A percentile compares a stretch with the other conserved stretches of the same genome.
Conservation (phyloP, 2,888 invertebrate species). For the Drosophila kambysellisi region DNA sequence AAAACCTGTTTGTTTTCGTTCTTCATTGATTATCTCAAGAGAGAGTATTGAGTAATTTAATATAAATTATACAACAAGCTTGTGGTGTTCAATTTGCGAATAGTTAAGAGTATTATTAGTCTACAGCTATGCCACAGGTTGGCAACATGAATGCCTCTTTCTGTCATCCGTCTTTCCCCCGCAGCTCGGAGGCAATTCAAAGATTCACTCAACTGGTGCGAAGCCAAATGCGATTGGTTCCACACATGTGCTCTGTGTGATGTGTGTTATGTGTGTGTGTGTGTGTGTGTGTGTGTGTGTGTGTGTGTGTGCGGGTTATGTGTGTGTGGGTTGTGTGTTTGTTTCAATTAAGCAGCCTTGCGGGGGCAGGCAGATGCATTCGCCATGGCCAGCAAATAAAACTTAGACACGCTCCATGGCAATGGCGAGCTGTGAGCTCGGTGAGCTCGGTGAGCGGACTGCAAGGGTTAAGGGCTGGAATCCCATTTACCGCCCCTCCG, state of each 20-base stretch:
- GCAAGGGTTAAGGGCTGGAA: slow-evolving; percentile 48
- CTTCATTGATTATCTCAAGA: background rate
- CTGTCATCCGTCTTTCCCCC: background rate
- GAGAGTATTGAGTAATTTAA: background rate
- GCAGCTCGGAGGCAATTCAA: slow-evolving; percentile 28
- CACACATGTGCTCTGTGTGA: slow-evolving; percentile 49
- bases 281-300: slow-evolving; percentile 41
- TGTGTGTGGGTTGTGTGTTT: slow-evolving; percentile 39
- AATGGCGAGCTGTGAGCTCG: slow-evolving; percentile 9
- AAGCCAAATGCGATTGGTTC: slow-evolving; percentile 73
- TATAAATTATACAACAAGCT: background rate
- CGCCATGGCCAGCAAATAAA: slow-evolving; percentile 79
- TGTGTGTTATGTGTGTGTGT: slow-evolving; percentile 14
- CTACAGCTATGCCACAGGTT: background rate
- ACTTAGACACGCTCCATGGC: slow-evolving; percentile 71
- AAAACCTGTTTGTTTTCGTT: background rate
- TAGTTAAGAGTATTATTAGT: background rate
- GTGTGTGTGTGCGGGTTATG: slow-evolving; percentile 16
- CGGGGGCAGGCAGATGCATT: slow-evolving; percentile 36
- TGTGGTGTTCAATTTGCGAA: background rate
- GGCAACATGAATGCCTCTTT: background rate
- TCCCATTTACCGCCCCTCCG: slow-evolving; percentile 5
- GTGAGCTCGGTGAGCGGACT: background rate
- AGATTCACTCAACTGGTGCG: slow-evolving; percentile 66
- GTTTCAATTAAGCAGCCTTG: slow-evolving; percentile 64